Evolutionary conservation across 2,888 invertebrate genomes (phyloP), one percentile per base, ranked within the genome.

Genomic region (Chymomyza amoena): DNA sequence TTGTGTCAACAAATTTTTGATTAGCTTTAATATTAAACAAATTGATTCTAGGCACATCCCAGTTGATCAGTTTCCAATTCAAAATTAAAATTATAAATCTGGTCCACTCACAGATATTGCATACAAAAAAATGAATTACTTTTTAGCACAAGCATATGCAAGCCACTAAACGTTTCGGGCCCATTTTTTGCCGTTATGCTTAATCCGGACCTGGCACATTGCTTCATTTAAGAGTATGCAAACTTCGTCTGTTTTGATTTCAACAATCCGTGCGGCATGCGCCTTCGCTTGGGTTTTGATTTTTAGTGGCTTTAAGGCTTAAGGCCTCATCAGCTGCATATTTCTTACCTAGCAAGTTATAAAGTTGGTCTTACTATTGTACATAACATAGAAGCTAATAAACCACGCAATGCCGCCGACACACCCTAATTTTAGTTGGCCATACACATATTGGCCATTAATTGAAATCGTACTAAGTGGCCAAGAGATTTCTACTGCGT

Each of bases 381-480:
- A n/a, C n/a, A n/a, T n/a, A n/a, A n/a, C 79, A 68, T 61, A 73
- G 68, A 75, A 68, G 69, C 51, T 72, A 61, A 64, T 73, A 64
- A 71, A 57, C 73, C 61, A 66, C 54, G 54, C 54, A 75, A 57
- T 57, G 28, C 20, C 54, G 61, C 68, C 36, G 84, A 76, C 88
- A 86, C 84, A 86, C 84, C 84, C 84, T 84, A 84, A 70, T 78
- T 66, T 62, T 60, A 13, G 45, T 73, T 70, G 76, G 61, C 62
- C 57, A 20, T 61, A 45, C 25, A n/a, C n/a, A 4, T 45, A 50
- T 6, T 20, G 51, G 64, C 32, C 56, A 80, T 81, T 88, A 84
- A 84, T 88, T 84, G 88, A 84, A 86, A 84, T 76, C 87, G 76
- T 76, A 76, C 68, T 65, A 61, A 36, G 61, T 45, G 61, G 9